Evolutionary conservation across 1,140 invertebrate species (phyloP).

Genomic region (Apis dorsata): DNA sequence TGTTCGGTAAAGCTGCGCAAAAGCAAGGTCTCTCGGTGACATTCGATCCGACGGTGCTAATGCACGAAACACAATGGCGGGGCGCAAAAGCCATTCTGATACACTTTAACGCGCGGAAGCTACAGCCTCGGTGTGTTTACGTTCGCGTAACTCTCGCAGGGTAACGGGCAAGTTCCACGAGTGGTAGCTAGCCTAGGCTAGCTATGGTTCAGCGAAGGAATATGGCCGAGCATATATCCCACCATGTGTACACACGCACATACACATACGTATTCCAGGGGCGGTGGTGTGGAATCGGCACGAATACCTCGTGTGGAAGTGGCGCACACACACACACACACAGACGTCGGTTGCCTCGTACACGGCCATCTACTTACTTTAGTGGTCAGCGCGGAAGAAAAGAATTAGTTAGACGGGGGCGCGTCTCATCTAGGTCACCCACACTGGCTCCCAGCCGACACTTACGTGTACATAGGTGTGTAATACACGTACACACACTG

Average conservation of each 20-base stretch:
- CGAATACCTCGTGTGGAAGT: slow-evolving; percentile 11
- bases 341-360: slow-evolving; percentile 58
- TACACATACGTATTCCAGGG: slow-evolving; percentile 8
- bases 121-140: slow-evolving; percentile 50
- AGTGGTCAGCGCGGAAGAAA: slow-evolving; percentile 79
- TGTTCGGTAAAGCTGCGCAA: slow-evolving; percentile 4
- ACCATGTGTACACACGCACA: neutral
- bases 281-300: neutral
- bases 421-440: slow-evolving; percentile 79
- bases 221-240: slow-evolving; percentile 43
- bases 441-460: slow-evolving; percentile 62
- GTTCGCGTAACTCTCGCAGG: slow-evolving; percentile 55
- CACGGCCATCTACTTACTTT: slow-evolving; percentile 79
- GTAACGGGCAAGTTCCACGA: slow-evolving; percentile 40
- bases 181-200: neutral
- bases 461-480: slow-evolving; percentile 65
- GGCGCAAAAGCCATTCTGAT: neutral
- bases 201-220: slow-evolving; percentile 34
- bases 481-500: slow-evolving; percentile 56
- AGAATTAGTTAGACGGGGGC: slow-evolving; percentile 79
- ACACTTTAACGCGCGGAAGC: slow-evolving; percentile 24
- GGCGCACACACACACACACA: slow-evolving; percentile 28
- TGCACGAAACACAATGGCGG: slow-evolving; percentile 3
- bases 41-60: slow-evolving; percentile 18
- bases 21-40: slow-evolving; percentile 1